Conservation (phyloP, 2,888 invertebrate species). For the Acanthopleura granulata region DNA sequence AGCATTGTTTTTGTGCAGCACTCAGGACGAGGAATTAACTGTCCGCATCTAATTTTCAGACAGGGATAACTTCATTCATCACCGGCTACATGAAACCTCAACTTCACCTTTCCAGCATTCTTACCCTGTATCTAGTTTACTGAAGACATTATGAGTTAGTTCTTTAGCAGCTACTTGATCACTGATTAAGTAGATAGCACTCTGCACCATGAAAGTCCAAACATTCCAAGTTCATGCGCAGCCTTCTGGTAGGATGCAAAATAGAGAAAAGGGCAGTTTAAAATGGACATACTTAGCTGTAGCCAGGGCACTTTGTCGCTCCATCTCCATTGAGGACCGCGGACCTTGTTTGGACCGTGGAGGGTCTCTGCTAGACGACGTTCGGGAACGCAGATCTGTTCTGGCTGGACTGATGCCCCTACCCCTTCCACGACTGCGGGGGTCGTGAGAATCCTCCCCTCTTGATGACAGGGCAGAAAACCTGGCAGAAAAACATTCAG, state of each 20-base stretch:
- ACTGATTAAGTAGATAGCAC: no score
- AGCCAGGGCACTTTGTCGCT: conserved; percentile 60
- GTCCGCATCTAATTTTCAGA: neutral
- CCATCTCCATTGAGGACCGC: conserved; percentile 59
- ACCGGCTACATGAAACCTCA: neutral
- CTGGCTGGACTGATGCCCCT: conserved; percentile 56
- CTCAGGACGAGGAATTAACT: conserved; percentile 12
- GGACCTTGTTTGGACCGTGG: conserved; percentile 30
- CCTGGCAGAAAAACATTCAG: conserved; percentile 25
- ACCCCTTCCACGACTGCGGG: conserved; percentile 37
- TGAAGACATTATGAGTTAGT: no score
- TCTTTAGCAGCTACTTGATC: no score
- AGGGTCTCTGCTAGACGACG: conserved; percentile 37
- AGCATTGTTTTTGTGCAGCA: neutral
- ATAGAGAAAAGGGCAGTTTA: no score
- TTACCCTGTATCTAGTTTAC: no score
- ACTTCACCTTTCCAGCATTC: no score
- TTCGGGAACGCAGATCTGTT: conserved; percentile 42
- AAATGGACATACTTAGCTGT: conserved; percentile 50
- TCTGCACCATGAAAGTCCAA: no score
- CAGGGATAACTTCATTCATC: conserved; percentile 7
- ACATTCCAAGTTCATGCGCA: no score
- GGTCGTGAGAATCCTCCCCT: conserved; percentile 35
- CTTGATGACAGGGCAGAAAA: conserved; percentile 45
- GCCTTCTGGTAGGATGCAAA: no score